phyloP scores from a whole-genome alignment of 2,113 vertebrate genomes.

The Poeciliopsis occidentalis region DNA sequence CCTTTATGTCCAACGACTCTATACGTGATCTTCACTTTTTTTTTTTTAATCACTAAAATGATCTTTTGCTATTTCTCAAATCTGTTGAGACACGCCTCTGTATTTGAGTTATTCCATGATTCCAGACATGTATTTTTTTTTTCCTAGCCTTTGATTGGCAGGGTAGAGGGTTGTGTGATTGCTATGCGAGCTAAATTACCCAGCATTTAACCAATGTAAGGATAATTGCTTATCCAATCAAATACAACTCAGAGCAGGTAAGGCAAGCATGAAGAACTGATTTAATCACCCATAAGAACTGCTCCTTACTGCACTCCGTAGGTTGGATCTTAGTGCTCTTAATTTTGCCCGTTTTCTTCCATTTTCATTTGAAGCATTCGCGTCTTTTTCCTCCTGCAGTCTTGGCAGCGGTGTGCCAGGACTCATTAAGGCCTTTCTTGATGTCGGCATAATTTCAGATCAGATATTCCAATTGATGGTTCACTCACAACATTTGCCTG shows the following conservation, averaged over 20 bases:
- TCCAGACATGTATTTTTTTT: slow-evolving; percentile 27
- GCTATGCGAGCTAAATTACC: slow-evolving; percentile 59
- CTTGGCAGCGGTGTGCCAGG: slow-evolving; percentile 1
- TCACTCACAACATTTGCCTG: slow-evolving; percentile 14
- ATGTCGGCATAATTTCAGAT: slow-evolving; percentile 12
- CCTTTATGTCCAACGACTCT: background rate
- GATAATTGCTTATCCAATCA: slow-evolving; percentile 67
- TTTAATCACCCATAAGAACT: slow-evolving; percentile 59
- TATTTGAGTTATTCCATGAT: slow-evolving; percentile 18
- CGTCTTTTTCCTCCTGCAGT: background rate
- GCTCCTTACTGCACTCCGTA: slow-evolving; percentile 30
- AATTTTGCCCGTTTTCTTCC: slow-evolving; percentile 16
- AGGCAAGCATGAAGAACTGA: slow-evolving; percentile 50
- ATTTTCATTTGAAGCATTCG: slow-evolving; percentile 18
- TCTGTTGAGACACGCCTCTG: background rate
- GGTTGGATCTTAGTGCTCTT: slow-evolving; percentile 31
- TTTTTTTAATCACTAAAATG: background rate
- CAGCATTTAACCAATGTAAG: slow-evolving; percentile 69
- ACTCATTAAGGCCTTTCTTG: slow-evolving; percentile 13
- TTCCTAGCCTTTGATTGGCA: slow-evolving; percentile 54
- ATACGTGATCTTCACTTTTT: background rate
- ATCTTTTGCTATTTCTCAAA: background rate
- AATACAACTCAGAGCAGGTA: slow-evolving; percentile 61
- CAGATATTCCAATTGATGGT: background rate
- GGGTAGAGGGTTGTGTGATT: slow-evolving; percentile 53